These are phyloP conservation scores for Tenthredo amoena DNA, from an alignment of 2,888 invertebrate genomes.

Conservation along the genomic window DNA sequence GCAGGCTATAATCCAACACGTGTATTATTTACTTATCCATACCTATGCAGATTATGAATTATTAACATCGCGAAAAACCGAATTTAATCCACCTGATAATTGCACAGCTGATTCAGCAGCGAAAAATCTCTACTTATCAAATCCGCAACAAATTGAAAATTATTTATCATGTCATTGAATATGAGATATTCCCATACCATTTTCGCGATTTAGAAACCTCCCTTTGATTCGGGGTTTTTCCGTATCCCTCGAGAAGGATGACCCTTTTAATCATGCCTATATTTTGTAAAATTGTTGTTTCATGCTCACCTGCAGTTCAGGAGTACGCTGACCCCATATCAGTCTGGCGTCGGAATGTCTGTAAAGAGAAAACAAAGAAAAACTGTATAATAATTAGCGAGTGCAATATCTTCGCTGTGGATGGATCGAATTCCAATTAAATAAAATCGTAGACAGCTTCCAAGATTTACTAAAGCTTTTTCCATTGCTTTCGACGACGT, in stretches of 20 bases:
- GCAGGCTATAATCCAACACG: not conserved
- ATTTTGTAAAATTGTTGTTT: not conserved
- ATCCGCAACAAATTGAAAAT: not conserved
- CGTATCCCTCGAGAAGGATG: not conserved
- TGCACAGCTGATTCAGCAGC: too few relatives aligned
- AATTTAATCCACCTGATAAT: too few relatives aligned
- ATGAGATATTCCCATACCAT: not conserved
- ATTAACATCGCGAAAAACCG: not conserved
- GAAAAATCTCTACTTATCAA: not conserved
- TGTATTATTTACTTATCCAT: not conserved
- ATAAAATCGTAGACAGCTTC: not conserved
- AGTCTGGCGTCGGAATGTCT: slow-evolving; percentile 18
- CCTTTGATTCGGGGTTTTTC: not conserved
- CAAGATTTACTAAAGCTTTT: not conserved
- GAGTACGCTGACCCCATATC: slow-evolving; percentile 11
- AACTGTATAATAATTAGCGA: not conserved
- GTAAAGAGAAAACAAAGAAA: not conserved
- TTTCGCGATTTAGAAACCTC: not conserved
- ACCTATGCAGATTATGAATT: not conserved
- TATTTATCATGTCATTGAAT: not conserved
- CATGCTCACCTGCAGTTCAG: slow-evolving; percentile 35
- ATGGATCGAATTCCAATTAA: slow-evolving; percentile 13
- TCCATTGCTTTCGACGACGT: slow-evolving; percentile 7
- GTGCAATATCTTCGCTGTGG: not conserved
- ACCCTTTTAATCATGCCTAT: not conserved